Evolutionary conservation across 2,797 vertebrate genomes (phyloP).

Genomic region (Benthosema pterotum): DNA sequence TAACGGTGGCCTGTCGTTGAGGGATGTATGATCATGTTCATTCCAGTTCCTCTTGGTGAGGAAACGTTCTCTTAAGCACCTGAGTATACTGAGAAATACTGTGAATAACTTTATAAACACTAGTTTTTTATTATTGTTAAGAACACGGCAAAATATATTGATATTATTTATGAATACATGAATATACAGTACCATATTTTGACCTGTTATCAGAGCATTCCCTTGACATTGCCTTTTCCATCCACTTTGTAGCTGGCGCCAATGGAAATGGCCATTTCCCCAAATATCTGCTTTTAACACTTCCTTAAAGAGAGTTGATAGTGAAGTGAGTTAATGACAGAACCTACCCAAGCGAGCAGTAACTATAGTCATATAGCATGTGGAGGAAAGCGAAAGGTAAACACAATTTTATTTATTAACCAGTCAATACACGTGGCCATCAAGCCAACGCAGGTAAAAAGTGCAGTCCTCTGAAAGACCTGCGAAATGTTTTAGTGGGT

Average conservation of each 20-base stretch:
- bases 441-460: constrained; percentile 16
- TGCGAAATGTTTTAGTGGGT: constrained; percentile 53
- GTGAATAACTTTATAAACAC: constrained; percentile 79
- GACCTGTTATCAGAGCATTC: constrained; percentile 66
- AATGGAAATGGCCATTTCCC: constrained; percentile 55
- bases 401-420: not conserved
- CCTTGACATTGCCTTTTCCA: constrained; percentile 61
- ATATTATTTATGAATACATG: constrained; percentile 61
- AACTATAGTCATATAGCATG: constrained; percentile 30
- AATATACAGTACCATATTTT: constrained; percentile 45
- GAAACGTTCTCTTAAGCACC: constrained; percentile 72
- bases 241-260: constrained; percentile 67
- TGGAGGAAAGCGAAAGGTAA: constrained; percentile 2
- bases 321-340: constrained; percentile 28
- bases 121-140: constrained; percentile 65
- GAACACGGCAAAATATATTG: constrained; percentile 55
- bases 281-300: constrained; percentile 9
- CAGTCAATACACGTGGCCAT: not conserved
- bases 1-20: constrained; percentile 42
- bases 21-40: constrained; percentile 65
- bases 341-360: constrained; percentile 45
- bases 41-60: constrained; percentile 75
- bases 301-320: constrained; percentile 21
- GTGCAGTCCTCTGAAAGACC: constrained; percentile 37
- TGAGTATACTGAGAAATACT: constrained; percentile 79